Base-by-base conservation (phyloP, 2,888 invertebrate genomes). In the Dolichopus griseipennis region DNA sequence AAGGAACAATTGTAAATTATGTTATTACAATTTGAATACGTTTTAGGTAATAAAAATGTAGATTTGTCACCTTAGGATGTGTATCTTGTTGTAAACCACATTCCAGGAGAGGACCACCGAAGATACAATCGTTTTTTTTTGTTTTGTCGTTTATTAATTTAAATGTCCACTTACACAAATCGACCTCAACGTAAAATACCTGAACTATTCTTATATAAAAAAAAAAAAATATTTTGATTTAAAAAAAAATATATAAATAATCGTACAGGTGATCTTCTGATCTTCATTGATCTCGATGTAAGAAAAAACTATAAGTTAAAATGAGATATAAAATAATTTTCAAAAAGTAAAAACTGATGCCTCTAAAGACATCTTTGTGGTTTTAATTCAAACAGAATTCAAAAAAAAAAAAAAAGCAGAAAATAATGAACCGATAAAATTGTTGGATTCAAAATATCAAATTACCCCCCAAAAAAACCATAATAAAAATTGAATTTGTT, bases 241-340 rank as follows among this genome's bases (percentile, higher is more conserved):
- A 27, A 4, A 37, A 37, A 37, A 37, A 37, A 37, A 8, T 5
- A 37, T 52, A n/a, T 12, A 52, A 2, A 5, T 12, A 15, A 52
- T 18, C 52, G 15, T 52, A 52, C 52, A 52, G 52, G 52, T 52
- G 52, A 52, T 52, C 52, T 52, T 52, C 52, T 52, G 52, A 52
- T 52, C 52, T 52, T 52, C 52, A 52, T 52, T 52, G 52, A 52
- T 12, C 52, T 15, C 9, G 52, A 52, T 12, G 18, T 52, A 52
- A 52, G 2, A 52, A 18, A n/a, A 52, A 52, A 37, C 8, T 1
- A 7, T 10, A 37, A 10, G 8, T 37, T 37, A 7, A 9, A 37
- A 27, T n/a, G 41, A 41, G 27, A 27, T 27, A 27, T 4, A 27
- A 27, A 27, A 27, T 41, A 41, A 41, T 12, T 27, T 41, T 9